phyloP scores from a whole-genome alignment of 2,797 vertebrate genomes.

The Delichon dasypus region DNA sequence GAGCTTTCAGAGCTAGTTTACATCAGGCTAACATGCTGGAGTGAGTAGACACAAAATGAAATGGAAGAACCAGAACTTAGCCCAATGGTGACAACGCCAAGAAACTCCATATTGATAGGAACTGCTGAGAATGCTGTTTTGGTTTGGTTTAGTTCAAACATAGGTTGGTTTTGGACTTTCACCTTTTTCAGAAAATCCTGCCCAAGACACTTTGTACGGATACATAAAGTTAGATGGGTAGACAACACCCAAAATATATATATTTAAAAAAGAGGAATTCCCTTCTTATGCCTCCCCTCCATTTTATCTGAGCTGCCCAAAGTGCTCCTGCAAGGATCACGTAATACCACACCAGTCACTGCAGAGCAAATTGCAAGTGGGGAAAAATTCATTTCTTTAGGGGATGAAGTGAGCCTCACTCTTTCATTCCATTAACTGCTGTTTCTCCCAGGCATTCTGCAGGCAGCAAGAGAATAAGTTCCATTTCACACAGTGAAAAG shows the following conservation, averaged over 20 bases:
- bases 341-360: not conserved
- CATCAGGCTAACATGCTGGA: not conserved
- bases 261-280: not conserved
- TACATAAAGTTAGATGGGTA: not conserved
- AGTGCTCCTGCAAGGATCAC: not conserved
- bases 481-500: not conserved
- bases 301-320: not conserved
- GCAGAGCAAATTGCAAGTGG: not conserved
- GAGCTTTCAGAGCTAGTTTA: not conserved
- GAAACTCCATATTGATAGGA: not conserved
- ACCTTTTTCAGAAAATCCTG: not conserved
- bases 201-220: not conserved
- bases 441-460: not conserved
- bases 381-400: not conserved
- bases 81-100: not conserved
- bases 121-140: not conserved
- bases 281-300: not conserved
- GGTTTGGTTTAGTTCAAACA: not conserved
- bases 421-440: not conserved
- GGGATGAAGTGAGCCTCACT: not conserved
- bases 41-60: not conserved
- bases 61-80: not conserved
- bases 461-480: not conserved
- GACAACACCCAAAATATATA: not conserved
- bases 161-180: not conserved